Conservation (phyloP, 2,797 vertebrate genomes). For the Poeciliopsis gracilis region DNA sequence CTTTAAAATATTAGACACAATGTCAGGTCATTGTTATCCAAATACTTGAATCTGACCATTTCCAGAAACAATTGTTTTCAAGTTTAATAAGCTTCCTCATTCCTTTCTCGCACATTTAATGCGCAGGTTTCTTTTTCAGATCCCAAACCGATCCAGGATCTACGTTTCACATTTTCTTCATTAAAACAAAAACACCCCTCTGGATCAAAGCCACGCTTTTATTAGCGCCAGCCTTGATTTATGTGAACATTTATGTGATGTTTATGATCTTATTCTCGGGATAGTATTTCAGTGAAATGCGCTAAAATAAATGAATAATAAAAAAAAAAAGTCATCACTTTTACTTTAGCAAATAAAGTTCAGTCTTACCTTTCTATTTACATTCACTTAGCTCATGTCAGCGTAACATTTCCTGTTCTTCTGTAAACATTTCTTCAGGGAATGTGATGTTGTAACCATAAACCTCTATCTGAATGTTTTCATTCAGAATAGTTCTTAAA, state of each 20-base stretch:
- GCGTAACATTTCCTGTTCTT: background rate
- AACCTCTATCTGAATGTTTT: background rate
- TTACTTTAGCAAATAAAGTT: no score
- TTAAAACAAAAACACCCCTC: background rate
- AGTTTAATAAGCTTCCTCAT: background rate
- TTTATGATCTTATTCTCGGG: background rate
- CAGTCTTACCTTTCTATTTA: background rate
- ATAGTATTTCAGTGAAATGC: background rate
- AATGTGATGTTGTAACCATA: background rate
- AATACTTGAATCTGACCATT: background rate
- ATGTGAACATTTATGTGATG: background rate
- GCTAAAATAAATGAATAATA: background rate
- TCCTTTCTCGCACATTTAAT: background rate
- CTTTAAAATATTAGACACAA: background rate
- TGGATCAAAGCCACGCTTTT: background rate
- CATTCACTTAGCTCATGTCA: background rate
- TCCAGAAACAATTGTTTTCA: background rate
- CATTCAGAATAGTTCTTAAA: background rate
- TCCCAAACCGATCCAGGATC: background rate
- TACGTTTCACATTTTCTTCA: background rate
- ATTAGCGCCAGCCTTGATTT: background rate
- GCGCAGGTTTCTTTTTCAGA: background rate
- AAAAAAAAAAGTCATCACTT: background rate
- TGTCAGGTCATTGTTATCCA: background rate
- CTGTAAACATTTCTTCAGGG: background rate